phyloP scores from a whole-genome alignment of 2,797 vertebrate genomes.

The Syndactyla subalaris region DNA sequence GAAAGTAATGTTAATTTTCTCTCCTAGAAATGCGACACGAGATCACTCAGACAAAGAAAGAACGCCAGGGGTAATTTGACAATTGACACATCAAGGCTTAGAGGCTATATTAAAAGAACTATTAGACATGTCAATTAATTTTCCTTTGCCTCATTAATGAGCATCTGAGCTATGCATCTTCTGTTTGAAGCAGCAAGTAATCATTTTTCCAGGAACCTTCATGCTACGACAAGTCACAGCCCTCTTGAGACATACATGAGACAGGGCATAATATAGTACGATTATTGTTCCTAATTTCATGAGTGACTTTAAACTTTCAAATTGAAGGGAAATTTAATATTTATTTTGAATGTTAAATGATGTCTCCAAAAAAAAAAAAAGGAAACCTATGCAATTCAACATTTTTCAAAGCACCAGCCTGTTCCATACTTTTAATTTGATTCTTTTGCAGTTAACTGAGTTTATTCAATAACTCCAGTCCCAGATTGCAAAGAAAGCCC shows the following conservation, averaged over 20 bases:
- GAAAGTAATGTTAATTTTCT: not conserved
- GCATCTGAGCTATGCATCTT: conserved; percentile 47
- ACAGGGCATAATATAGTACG: not conserved
- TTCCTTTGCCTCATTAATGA: conserved; percentile 60
- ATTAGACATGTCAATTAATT: conserved; percentile 56
- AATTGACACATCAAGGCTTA: conserved; percentile 54
- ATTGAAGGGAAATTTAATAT: conserved; percentile 27
- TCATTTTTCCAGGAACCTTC: conserved; percentile 47
- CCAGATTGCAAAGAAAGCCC: not conserved
- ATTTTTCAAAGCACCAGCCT: conserved; percentile 9
- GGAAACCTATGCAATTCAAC: not conserved
- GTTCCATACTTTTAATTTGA: not conserved
- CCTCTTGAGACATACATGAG: not conserved
- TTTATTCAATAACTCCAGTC: not conserved
- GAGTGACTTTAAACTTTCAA: conserved; percentile 15
- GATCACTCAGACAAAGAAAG: not conserved
- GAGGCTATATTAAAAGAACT: conserved; percentile 51
- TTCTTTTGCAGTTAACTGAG: not conserved
- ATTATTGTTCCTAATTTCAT: conserved; percentile 41
- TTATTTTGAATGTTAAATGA: conserved; percentile 29
- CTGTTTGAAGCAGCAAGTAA: conserved; percentile 50
- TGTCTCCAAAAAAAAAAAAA: not conserved
- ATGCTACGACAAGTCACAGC: conserved; percentile 36
- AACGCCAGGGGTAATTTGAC: not conserved
- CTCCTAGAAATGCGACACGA: not conserved